phyloP scores from a whole-genome alignment of 2,888 invertebrate species.

The Mayetiola destructor region DNA sequence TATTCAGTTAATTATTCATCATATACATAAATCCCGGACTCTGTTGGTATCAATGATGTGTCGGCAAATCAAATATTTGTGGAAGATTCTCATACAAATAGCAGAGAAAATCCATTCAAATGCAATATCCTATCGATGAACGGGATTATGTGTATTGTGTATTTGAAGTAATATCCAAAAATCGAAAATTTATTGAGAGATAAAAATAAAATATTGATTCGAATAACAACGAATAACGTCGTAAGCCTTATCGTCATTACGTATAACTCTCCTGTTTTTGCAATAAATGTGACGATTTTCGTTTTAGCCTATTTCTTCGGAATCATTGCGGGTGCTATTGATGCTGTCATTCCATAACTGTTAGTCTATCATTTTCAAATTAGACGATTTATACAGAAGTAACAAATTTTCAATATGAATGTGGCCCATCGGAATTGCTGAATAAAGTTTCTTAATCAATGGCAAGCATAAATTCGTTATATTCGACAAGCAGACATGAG shows the following conservation, averaged over 20 bases:
- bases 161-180: background rate
- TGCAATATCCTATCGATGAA: slow-evolving; percentile 4
- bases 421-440: background rate
- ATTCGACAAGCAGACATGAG: background rate
- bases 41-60: too few species aligned
- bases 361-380: too few species aligned
- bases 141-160: slow-evolving; percentile 5
- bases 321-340: too few species aligned
- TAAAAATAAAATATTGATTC: slow-evolving; percentile 11
- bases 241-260: background rate
- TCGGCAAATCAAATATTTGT: too few species aligned
- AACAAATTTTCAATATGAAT: slow-evolving; percentile 7
- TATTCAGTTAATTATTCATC: too few species aligned
- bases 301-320: too few species aligned
- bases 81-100: background rate
- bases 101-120: slow-evolving; percentile 3
- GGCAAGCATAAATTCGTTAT: slow-evolving; percentile 1
- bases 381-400: too few species aligned
- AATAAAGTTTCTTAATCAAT: slow-evolving; percentile 7
- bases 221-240: slow-evolving; percentile 3
- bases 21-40: too few species aligned
- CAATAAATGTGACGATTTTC: too few species aligned
- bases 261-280: too few species aligned
- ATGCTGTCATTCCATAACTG: too few species aligned
- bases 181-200: slow-evolving; percentile 9